Conservation (phyloP, 2,888 invertebrate genomes). For the Bellardia pandia region DNA sequence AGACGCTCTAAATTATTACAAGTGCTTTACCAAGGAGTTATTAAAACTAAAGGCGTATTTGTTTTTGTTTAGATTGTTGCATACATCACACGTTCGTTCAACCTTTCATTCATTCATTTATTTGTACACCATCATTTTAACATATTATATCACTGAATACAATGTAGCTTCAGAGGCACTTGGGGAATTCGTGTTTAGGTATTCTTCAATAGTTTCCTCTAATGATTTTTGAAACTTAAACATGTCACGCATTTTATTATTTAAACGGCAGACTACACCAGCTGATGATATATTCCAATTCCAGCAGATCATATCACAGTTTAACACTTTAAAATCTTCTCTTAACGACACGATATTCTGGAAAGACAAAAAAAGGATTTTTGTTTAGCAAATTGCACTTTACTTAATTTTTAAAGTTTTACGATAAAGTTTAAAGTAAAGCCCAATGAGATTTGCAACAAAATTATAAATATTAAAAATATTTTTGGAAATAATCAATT, state of each 20-base stretch:
- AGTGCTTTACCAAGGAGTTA: slow-evolving; percentile 12
- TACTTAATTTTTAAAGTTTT: too few species aligned
- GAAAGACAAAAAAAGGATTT: slow-evolving; percentile 23
- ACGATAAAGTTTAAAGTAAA: neutral
- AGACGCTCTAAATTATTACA: slow-evolving; percentile 64
- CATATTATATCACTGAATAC: slow-evolving; percentile 56
- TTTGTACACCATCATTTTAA: neutral
- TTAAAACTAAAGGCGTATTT: slow-evolving; percentile 16
- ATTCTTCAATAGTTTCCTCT: slow-evolving; percentile 84
- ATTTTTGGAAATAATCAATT: too few species aligned
- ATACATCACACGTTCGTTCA: neutral
- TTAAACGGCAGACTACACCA: slow-evolving; percentile 81
- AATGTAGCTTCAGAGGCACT: slow-evolving; percentile 77
- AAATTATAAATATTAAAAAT: too few species aligned
- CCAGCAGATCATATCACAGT: slow-evolving; percentile 85
- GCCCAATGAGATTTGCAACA: too few species aligned
- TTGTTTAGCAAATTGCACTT: neutral
- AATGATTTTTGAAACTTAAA: slow-evolving; percentile 78
- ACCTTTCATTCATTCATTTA: neutral
- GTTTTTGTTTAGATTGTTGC: neutral
- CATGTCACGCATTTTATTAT: slow-evolving; percentile 76
- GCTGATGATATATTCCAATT: slow-evolving; percentile 84
- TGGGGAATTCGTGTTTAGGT: slow-evolving; percentile 73
- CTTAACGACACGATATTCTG: slow-evolving; percentile 86
- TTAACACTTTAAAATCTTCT: slow-evolving; percentile 85